Evolutionary conservation across 2,888 invertebrate genomes (phyloP), one percentile per base, ranked within the genome.

Genomic region (Cephus pulcher): DNA sequence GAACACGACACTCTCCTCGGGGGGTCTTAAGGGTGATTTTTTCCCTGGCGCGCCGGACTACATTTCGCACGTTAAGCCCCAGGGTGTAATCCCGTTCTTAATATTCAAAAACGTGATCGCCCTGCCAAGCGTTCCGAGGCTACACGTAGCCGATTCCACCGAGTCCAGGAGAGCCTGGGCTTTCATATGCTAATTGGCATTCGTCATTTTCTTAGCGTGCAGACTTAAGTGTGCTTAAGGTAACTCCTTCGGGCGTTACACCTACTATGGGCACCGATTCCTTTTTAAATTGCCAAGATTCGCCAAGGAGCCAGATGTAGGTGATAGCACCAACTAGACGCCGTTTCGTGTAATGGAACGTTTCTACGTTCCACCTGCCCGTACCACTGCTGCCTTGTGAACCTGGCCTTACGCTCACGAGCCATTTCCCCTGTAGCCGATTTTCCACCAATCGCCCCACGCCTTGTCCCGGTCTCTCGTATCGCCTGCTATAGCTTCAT

Each of bases 71-170:
- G 89, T 88, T 91, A 91, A 91, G 91, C 91, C 89, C 88, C 56
- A 86, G 83, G 86, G 88, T 88, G 91, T 91, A 91, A 91, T 91
- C 91, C 91, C 89, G 86, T 87, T 90, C 90, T 91, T 91, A 91
- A 91, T 91, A 91, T 91, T 91, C 91, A 91, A 91, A 91, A 91
- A 91, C 91, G 91, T 91, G 91, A 91, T 91, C 91, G 91, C 86
- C 90, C 87, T 91, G 89, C 90, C 89, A 91, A 91, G 87, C 81
- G 80, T 81, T 86, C 80, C 0, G 9, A 56, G 56, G 56, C 56
- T 56, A 56, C 56, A 56, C 56, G 56, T 56, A 56, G 56, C 56
- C 15, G 85, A 76, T 82, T 85, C 85, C 76, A 83, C 79, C 82
- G 84, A 81, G 84, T 82, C 83, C 83, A 82, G 84, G 82, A 84